Evolutionary conservation across 2,888 invertebrate genomes (phyloP), one percentile per base, ranked within the genome.

Genomic region (Oscheius sp.): DNA sequence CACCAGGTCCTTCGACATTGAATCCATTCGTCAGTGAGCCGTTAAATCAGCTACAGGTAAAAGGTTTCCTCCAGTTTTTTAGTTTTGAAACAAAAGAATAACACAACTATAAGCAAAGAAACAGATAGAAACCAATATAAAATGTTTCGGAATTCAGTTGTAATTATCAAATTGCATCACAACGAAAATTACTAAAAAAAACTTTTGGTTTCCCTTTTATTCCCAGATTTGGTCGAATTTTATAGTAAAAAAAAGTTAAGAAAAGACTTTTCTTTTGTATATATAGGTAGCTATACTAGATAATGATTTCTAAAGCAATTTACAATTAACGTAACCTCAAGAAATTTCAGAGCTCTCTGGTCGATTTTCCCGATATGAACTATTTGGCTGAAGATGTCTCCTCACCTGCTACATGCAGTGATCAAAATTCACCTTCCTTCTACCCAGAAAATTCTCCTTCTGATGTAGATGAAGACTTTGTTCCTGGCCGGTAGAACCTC

Each of bases 391-490:
- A 24, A 33, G 54, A 54, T 32, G 33, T 54, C 22, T 26, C 56
- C 14, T 66, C 70, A 14, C 67, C 70, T 0, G 72, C 71, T 5
- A 70, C 74, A 2, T 75, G 74, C 6, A 69, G 68, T 45, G 76
- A 75, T 17, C 30, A 74, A 33, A 77, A 79, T 59, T 73, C 73
- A 38, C 77, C 77, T 17, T 32, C 32, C 0, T 79, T 77, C 49
- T 75, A 69, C 44, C 74, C 71, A 36, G 51, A 73, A 67, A 65
- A 68, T 49, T 65, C 69, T 14, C 63, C 73, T 2, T 72, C 75
- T 1, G 79, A 79, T 47, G 73, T 73, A 33, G 79, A 77, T 44
- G 77, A 77, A 32, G 79, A 79, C 65, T 79, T 79, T 38, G 70
- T 75, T 9, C 77, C 75, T 5, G 62, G 62, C 2, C 68, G 72